Evolutionary conservation across 2,113 vertebrate species (phyloP).

Genomic region (Stegostoma tigrinum): DNA sequence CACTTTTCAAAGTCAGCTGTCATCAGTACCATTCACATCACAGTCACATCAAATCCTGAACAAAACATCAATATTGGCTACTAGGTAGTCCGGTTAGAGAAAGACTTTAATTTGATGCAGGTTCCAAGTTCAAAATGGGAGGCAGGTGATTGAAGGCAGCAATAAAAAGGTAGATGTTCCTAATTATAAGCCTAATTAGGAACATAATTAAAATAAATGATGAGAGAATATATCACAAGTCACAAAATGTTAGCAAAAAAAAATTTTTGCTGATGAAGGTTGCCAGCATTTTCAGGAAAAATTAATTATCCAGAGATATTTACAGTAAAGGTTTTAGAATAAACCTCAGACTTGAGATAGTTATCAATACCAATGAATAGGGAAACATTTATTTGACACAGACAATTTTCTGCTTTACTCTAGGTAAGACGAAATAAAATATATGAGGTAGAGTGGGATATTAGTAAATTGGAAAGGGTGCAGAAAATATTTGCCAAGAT

Average conservation of each 20-base stretch:
- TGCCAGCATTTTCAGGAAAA: neutral
- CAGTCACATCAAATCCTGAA: neutral
- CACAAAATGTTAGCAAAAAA: neutral
- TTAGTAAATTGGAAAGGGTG: too few relatives aligned
- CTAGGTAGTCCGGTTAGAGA: neutral
- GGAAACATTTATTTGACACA: neutral
- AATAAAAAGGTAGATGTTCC: neutral
- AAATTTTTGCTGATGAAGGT: neutral
- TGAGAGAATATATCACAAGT: neutral
- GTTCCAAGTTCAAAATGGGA: neutral
- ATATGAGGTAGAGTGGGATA: neutral
- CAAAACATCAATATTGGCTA: neutral
- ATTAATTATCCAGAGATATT: neutral
- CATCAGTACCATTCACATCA: neutral
- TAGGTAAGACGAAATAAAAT: neutral
- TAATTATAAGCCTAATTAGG: neutral
- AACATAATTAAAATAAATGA: constrained; percentile 26
- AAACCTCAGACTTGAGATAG: neutral
- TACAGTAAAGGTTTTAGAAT: neutral
- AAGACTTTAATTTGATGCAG: neutral
- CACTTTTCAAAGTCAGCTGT: neutral
- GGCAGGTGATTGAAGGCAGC: neutral
- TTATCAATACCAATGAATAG: constrained; percentile 10
- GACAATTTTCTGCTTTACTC: neutral
- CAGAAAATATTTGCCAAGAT: too few relatives aligned